These are phyloP conservation scores for Scaptomyza parva DNA, from an alignment of 2,888 invertebrate species.

Conservation along the genomic window DNA sequence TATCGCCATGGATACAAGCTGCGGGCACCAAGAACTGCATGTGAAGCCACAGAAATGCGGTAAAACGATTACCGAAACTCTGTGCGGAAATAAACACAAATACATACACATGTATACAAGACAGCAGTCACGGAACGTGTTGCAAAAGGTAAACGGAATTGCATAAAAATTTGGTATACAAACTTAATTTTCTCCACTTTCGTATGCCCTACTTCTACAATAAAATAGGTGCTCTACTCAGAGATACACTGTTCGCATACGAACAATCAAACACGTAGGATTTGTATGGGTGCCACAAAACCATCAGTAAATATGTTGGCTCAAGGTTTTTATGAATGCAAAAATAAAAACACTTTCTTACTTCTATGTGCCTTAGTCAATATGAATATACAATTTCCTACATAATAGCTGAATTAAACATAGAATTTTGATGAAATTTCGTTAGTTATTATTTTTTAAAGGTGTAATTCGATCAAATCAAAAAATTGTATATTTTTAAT, in stretches of 20 bases:
- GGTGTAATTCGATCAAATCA: background rate
- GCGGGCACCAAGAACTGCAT: slow-evolving; percentile 54
- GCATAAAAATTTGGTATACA: slow-evolving; percentile 7
- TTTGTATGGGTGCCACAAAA: background rate
- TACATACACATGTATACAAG: background rate
- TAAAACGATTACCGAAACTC: slow-evolving; percentile 68
- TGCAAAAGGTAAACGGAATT: slow-evolving; percentile 29
- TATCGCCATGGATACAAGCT: slow-evolving; percentile 28
- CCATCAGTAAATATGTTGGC: background rate
- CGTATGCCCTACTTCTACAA: background rate
- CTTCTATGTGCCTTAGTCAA: background rate
- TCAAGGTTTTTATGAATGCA: background rate
- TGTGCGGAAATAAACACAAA: slow-evolving; percentile 28
- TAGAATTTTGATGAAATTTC: background rate
- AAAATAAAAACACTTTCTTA: background rate
- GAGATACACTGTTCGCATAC: background rate
- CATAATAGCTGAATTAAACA: background rate
- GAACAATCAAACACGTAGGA: background rate
- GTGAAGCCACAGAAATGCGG: slow-evolving; percentile 69
- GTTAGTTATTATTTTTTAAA: background rate
- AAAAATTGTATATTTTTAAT: background rate
- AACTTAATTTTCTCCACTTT: background rate
- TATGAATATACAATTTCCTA: background rate
- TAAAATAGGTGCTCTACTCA: background rate
- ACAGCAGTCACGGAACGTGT: slow-evolving; percentile 12